Conservation (phyloP, 2,888 invertebrate genomes). For the Hypolimnas misippus region DNA sequence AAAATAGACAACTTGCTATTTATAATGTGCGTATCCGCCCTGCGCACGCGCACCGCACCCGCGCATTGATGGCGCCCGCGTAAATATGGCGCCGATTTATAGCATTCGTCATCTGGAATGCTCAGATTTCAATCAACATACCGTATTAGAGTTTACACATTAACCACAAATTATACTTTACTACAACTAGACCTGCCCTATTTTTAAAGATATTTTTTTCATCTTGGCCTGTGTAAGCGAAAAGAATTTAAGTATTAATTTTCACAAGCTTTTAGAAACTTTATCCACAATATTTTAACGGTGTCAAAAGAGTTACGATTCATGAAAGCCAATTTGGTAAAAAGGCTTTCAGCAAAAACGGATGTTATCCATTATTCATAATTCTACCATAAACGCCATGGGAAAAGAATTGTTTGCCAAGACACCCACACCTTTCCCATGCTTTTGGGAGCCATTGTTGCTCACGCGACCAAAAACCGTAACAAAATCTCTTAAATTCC, state of each 20-base stretch:
- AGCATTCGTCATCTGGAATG: constrained; percentile 36
- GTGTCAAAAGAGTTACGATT: constrained; percentile 17
- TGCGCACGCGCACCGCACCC: constrained; percentile 68
- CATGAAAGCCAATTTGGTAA: constrained; percentile 46
- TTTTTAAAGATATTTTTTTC: not conserved
- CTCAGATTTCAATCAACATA: not conserved
- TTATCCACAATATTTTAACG: not conserved
- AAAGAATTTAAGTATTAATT: not conserved
- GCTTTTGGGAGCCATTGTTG: constrained; percentile 41
- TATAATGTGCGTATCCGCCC: constrained; percentile 78
- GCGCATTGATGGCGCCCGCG: constrained; percentile 58
- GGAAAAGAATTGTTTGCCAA: constrained; percentile 51
- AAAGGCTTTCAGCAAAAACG: constrained; percentile 62
- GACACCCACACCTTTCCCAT: constrained; percentile 48
- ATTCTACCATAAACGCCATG: constrained; percentile 56
- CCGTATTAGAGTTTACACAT: not conserved
- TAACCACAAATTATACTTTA: not conserved
- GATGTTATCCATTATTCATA: constrained; percentile 72
- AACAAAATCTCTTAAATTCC: constrained; percentile 18
- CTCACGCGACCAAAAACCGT: constrained; percentile 26
- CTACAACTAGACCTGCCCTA: too few species aligned
- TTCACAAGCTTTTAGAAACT: not conserved
- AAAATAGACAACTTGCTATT: constrained; percentile 79
- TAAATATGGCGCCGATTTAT: constrained; percentile 46
- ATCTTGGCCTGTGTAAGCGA: too few species aligned